phyloP scores from a whole-genome alignment of 2,888 invertebrate genomes.

The Cyaniris semiargus region DNA sequence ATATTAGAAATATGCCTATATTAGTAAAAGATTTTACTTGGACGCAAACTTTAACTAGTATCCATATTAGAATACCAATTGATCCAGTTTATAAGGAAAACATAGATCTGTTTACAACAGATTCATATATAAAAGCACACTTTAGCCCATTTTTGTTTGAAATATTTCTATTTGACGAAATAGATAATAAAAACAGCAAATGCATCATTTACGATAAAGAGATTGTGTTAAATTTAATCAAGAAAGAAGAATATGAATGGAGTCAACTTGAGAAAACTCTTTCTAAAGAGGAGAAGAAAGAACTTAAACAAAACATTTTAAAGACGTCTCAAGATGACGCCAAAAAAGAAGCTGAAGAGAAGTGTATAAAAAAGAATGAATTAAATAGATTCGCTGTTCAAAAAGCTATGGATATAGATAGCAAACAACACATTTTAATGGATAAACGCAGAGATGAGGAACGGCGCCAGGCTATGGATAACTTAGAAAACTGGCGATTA shows the following conservation, averaged over 20 bases:
- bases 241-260: slow-evolving; percentile 81
- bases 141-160: slow-evolving; percentile 88
- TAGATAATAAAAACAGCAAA: slow-evolving; percentile 82
- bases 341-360: slow-evolving; percentile 78
- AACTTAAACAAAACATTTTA: slow-evolving; percentile 79
- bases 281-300: slow-evolving; percentile 78
- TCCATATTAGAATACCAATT: slow-evolving; percentile 84
- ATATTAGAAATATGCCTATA: slow-evolving; percentile 81
- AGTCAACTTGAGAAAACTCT: slow-evolving; percentile 77
- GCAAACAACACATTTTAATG: slow-evolving; percentile 80
- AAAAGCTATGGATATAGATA: slow-evolving; percentile 73
- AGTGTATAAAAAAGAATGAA: slow-evolving; percentile 71
- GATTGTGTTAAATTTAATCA: slow-evolving; percentile 84
- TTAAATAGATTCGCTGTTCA: slow-evolving; percentile 79
- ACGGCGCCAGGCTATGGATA: slow-evolving; percentile 82
- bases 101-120: slow-evolving; percentile 85
- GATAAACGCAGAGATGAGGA: slow-evolving; percentile 82
- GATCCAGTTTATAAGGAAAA: slow-evolving; percentile 82
- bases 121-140: slow-evolving; percentile 86
- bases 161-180: slow-evolving; percentile 82
- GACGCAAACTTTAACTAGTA: slow-evolving; percentile 83
- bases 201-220: slow-evolving; percentile 83
- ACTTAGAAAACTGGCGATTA: slow-evolving; percentile 82
- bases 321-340: slow-evolving; percentile 78
- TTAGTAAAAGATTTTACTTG: slow-evolving; percentile 87